Evolutionary conservation across 2,797 vertebrate species (phyloP), one percentile per base, ranked within the genome.

Genomic region (Onychomys leucogaster): DNA sequence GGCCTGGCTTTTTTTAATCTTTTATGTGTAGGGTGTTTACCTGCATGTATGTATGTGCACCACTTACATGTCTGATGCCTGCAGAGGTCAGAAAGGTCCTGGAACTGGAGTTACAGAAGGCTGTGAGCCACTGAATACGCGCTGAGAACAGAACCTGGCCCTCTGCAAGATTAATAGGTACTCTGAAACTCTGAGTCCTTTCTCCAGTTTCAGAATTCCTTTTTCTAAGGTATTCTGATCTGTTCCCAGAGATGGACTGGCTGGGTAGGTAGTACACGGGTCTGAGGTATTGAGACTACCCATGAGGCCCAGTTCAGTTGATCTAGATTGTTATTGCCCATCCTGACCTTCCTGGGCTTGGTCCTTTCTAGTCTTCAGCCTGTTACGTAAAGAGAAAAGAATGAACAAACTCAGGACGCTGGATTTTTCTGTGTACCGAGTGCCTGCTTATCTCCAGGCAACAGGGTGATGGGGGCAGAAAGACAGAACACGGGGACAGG

Each of bases 371-470:
- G 17, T 67, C 25, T 23, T 80, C 52, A 46, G 71, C 25, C 71
- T 46, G n/a, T 95, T 94, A 87, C 34, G 9, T 81, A 96, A 95
- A 78, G 49, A 94, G 59, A 49, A 92, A 88, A 95, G 59, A 92
- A 94, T 37, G 77, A 89, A 92, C 32, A 55, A 59, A 83, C 59
- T 80, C 59, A 2, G 80, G 88, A 65, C 52, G 1, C 63, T 78
- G 77, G 19, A 29, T 67, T 77, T 87, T 76, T 84, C 88, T 94
- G 71, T 84, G 27, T 80, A 67, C 49, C 32, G 65, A 13, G 25
- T 80, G 85, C 57, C 32, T 73, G 46, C 52, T 75, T 77, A 90
- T 94, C 89, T 94, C 89, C 55, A 85, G 65, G 78, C 34, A 92
- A 92, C 2, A 3, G 37, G 55, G 29, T 41, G 76, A 90, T 19